Percentiles rank a stretch among this genome's conserved stretches.
Evolutionary conservation across 1,140 invertebrate species (phyloP).

Genomic region (Tetramorium alpestre): DNA sequence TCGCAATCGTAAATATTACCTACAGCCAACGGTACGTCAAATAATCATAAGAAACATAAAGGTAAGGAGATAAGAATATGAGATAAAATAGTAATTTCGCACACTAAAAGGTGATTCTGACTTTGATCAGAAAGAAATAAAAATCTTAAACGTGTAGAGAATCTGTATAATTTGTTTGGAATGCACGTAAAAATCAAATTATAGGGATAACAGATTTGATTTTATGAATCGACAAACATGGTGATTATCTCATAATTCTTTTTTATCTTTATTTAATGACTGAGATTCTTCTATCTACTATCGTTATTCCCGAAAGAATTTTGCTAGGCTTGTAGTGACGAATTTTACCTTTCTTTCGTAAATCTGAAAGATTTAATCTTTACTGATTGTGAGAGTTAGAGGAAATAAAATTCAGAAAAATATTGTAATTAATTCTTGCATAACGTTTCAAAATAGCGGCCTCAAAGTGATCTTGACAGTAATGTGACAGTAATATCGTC

Average conservation of each 20-base stretch:
- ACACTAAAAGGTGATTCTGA: not conserved
- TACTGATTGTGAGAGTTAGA: not conserved
- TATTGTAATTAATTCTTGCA: not conserved
- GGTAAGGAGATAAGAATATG: not conserved
- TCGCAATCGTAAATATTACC: conserved; percentile 34
- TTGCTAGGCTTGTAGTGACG: not conserved
- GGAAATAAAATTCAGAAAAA: conserved; percentile 2
- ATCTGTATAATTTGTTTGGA: not conserved
- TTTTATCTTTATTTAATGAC: not conserved
- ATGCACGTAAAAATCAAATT: conserved; percentile 30
- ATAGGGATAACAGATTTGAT: not conserved
- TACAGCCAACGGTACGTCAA: conserved; percentile 5
- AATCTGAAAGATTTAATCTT: not conserved
- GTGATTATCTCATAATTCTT: not conserved
- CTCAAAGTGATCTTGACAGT: not conserved
- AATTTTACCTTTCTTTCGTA: not conserved
- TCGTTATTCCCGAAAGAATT: not conserved
- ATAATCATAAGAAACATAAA: conserved; percentile 14
- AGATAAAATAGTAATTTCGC: conserved; percentile 29
- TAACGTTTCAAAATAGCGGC: not conserved
- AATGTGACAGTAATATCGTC: not conserved
- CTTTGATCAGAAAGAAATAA: not conserved
- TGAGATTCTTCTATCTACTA: no score
- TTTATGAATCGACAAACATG: conserved; percentile 16
- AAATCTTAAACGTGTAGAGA: not conserved